Evolutionary conservation across 2,113 vertebrate genomes (phyloP).

Genomic region (human (Homo sapiens)): GRCh38 chr1:20274001-20274500

Average conservation of each 20-base stretch:
- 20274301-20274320: neutral
- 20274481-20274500: neutral
- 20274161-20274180: no score
- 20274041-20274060: no score
- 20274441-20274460: neutral
- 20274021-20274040: fast-evolving
- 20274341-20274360: neutral
- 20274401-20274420: neutral
- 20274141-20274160: fast-evolving
- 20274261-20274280: neutral
- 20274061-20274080: no score
- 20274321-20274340: neutral
- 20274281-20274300: neutral
- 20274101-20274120: no score
- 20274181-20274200: no score
- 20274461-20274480: neutral
- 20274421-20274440: neutral
- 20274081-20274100: no score
- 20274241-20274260: neutral
- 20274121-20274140: no score
- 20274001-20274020: no score
- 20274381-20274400: neutral
- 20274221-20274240: no score
- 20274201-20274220: no score
- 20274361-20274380: neutral